Percentiles rank a stretch among this genome's conserved stretches.
Conservation (phyloP, 2,888 invertebrate genomes). For the Pachymerium ferrugineum region DNA sequence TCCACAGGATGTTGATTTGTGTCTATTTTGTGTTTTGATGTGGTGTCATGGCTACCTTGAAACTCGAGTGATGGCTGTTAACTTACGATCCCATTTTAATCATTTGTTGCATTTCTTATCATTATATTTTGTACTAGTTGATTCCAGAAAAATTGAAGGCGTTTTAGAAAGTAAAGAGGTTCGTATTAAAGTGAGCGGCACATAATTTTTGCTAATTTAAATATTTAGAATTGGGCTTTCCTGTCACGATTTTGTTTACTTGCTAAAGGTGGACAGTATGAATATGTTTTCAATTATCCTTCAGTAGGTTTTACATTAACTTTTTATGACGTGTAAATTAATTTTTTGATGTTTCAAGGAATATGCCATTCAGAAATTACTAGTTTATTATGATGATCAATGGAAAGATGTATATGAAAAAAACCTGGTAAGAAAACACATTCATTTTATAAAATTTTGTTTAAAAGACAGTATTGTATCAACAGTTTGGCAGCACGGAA, state of each 20-base stretch:
- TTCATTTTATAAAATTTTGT: too few species aligned
- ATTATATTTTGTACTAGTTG: not conserved
- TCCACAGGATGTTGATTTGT: too few species aligned
- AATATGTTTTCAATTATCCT: slow-evolving; percentile 70
- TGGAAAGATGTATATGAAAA: slow-evolving; percentile 82
- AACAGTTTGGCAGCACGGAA: too few species aligned
- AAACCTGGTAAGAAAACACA: slow-evolving; percentile 58
- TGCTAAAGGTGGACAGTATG: slow-evolving; percentile 72
- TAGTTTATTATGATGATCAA: slow-evolving; percentile 82
- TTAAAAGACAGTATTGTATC: too few species aligned
- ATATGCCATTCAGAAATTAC: slow-evolving; percentile 65
- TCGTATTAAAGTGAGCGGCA: not conserved
- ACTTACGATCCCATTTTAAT: too few species aligned
- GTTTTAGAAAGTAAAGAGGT: slow-evolving; percentile 33
- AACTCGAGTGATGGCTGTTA: too few species aligned
- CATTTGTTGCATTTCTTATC: not conserved
- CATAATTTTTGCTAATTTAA: not conserved
- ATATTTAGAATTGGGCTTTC: slow-evolving; percentile 62
- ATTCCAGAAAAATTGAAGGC: slow-evolving; percentile 36
- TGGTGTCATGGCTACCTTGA: too few species aligned
- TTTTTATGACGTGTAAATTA: too few species aligned
- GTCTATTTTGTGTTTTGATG: too few species aligned
- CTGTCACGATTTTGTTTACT: slow-evolving; percentile 83
- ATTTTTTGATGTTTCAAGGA: slow-evolving; percentile 46
- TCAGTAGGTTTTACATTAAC: slow-evolving; percentile 51